Base-by-base conservation (phyloP, 30 jellyfish, hydroid and myxozoan genomes). In the Clytia hemisphaerica region DNA sequence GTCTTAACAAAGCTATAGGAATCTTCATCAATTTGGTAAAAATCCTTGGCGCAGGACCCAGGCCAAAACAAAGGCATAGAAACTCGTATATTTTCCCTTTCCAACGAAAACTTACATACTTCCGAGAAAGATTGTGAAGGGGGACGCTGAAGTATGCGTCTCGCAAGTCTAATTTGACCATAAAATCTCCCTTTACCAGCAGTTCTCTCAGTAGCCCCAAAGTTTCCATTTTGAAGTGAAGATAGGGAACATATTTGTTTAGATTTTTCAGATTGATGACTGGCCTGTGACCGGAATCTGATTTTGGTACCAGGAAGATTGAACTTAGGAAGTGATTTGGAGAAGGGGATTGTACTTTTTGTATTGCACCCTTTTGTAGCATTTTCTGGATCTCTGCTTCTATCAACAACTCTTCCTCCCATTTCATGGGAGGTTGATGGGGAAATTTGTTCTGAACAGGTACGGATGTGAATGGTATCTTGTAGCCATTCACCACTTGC, bases 161-260 rank as follows among this genome's bases (percentile, higher is more conserved):
- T n/a, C n/a, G n/a, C n/a, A n/a, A n/a, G n/a, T n/a, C n/a, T n/a
- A n/a, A n/a, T n/a, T n/a, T n/a, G n/a, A n/a, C n/a, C n/a, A n/a
- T n/a, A n/a, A n/a, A 50, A 21, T 50, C 65, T 21, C 65, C 65
- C 28, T 50, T 50, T 50, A n/a, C 22, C 22, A 50, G 28, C 65
- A 50, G 14, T 21, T 50, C 65, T 28, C 28, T 50, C 65, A 50
- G 65, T 21, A 50, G 22, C 14, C 14, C 14, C 65, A 50, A 28
- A 9, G 28, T 28, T 28, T 50, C 65, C 65, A 50, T 50, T 21
- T 50, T 50, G 65, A 50, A 50, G 22, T 50, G 65, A 50, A 9
- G 66, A 31, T 51, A 51, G 10, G 66, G 66, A 12, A 51, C 24
- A 1, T 0, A 31, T 51, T 51, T 16, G 66, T 51, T 51, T 1